Evolutionary conservation across 2,888 invertebrate genomes (phyloP).

Genomic region (Agriopis leucophaearia): DNA sequence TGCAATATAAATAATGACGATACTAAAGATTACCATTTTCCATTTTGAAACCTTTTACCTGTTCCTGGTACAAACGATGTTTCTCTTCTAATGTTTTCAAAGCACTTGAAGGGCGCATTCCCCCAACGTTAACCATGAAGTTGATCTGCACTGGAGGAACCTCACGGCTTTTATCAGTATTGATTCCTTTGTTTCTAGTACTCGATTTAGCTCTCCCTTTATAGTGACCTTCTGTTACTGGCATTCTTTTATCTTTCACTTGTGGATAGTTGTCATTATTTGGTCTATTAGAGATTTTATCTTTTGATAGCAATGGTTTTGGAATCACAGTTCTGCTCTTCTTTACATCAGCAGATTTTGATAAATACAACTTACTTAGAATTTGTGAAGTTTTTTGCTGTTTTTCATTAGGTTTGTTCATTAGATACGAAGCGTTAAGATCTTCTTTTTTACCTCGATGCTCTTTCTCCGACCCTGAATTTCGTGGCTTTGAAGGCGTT

Average conservation of each 20-base stretch:
- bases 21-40: slow-evolving; percentile 50
- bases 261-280: slow-evolving; percentile 9
- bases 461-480: slow-evolving; percentile 37
- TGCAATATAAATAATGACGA: slow-evolving; percentile 18
- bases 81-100: slow-evolving; percentile 74
- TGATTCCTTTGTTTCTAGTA: slow-evolving; percentile 57
- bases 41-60: slow-evolving; percentile 68
- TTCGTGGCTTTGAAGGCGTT: slow-evolving; percentile 35
- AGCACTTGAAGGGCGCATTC: slow-evolving; percentile 67
- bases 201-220: slow-evolving; percentile 54
- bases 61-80: slow-evolving; percentile 77
- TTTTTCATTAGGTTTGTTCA: slow-evolving; percentile 60
- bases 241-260: slow-evolving; percentile 41
- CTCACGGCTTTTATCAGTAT: slow-evolving; percentile 52
- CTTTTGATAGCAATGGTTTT: slow-evolving; percentile 27
- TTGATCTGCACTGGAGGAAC: slow-evolving; percentile 73
- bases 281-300: slow-evolving; percentile 27
- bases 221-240: slow-evolving; percentile 34
- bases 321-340: slow-evolving; percentile 38
- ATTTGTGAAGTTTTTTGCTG: slow-evolving; percentile 55
- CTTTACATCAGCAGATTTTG: slow-evolving; percentile 62
- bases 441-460: slow-evolving; percentile 47
- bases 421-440: slow-evolving; percentile 64
- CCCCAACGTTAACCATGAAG: slow-evolving; percentile 73
- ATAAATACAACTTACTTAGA: slow-evolving; percentile 53